phyloP scores from a whole-genome alignment of 2,797 vertebrate genomes.

The Dipus sagitta region DNA sequence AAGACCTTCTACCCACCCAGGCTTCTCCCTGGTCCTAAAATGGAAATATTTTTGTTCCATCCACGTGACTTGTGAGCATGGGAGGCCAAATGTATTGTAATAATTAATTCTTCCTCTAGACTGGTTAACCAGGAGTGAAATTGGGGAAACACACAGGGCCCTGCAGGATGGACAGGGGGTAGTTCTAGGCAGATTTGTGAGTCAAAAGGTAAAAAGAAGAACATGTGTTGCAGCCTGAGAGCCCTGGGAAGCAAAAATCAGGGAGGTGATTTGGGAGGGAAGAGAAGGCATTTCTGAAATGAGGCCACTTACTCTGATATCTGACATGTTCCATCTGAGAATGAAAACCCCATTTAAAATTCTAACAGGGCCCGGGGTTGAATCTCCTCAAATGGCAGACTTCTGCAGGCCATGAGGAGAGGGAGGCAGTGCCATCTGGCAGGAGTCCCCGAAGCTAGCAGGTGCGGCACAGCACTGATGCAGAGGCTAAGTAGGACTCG shows the following conservation, averaged over 20 bases:
- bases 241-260: not conserved
- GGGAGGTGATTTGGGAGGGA: not conserved
- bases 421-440: not conserved
- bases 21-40: too few relatives aligned
- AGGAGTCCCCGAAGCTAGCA: not conserved
- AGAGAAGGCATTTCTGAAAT: not conserved
- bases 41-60: not conserved
- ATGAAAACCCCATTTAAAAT: not conserved
- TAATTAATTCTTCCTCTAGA: not conserved
- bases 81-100: not conserved
- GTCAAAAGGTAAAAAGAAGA: not conserved
- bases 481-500: slow-evolving; percentile 1
- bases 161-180: not conserved
- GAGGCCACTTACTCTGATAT: not conserved
- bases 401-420: not conserved
- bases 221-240: not conserved
- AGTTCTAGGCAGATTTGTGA: not conserved
- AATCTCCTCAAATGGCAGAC: not conserved
- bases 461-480: not conserved
- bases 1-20: too few relatives aligned
- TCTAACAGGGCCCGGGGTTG: not conserved
- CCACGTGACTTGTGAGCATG: not conserved
- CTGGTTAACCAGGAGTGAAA: not conserved
- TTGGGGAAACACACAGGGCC: not conserved
- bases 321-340: not conserved